Percentiles rank a stretch among this genome's conserved stretches.
Evolutionary conservation across 2,797 vertebrate species (phyloP).

Genomic region (Gobio occitaniae): DNA sequence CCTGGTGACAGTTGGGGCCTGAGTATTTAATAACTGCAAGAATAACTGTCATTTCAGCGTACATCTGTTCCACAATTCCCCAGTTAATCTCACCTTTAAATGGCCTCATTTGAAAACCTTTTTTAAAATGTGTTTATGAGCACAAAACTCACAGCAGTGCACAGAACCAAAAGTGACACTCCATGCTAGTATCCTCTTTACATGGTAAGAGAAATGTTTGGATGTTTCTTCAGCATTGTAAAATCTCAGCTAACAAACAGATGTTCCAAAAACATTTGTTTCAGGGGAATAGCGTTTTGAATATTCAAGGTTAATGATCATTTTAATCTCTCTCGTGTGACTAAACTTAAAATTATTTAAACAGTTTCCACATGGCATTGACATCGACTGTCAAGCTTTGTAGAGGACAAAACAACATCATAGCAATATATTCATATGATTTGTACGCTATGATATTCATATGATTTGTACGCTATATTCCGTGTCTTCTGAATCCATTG

Average conservation of each 20-base stretch:
- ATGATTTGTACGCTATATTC: background rate
- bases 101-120: conserved; percentile 76
- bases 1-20: conserved; percentile 73
- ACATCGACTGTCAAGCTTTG: background rate
- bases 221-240: conserved; percentile 57
- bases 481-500: background rate
- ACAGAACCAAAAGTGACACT: conserved; percentile 65
- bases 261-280: conserved; percentile 67
- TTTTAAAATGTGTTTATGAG: conserved; percentile 60
- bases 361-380: background rate
- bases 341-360: conserved; percentile 57
- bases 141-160: conserved; percentile 55
- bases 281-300: conserved; percentile 50
- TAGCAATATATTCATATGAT: background rate
- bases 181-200: conserved; percentile 66
- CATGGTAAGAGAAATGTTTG: conserved; percentile 63
- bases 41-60: conserved; percentile 74
- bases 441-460: background rate
- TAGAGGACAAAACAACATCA: background rate
- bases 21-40: conserved; percentile 78
- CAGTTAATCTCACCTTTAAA: conserved; percentile 75
- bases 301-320: conserved; percentile 74
- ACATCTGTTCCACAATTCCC: conserved; percentile 79
- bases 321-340: conserved; percentile 64
- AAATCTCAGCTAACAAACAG: conserved; percentile 63